phyloP scores from a whole-genome alignment of 1,140 invertebrate species.

The Pseudomyrmex dendroicus region DNA sequence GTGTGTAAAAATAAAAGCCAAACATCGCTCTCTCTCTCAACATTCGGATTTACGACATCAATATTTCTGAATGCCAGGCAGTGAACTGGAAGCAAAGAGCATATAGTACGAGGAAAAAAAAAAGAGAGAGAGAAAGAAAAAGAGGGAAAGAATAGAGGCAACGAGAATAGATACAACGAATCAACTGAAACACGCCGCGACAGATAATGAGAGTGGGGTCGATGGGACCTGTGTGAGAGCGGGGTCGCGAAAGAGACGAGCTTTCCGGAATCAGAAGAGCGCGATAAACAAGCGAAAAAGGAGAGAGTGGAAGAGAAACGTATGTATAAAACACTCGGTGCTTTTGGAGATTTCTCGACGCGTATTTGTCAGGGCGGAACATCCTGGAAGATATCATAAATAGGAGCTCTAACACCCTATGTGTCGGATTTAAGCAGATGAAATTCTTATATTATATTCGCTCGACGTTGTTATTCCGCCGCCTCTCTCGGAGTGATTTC shows the following conservation, averaged over 20 bases:
- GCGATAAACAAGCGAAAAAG: conserved; percentile 22
- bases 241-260: conserved; percentile 26
- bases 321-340: conserved; percentile 45
- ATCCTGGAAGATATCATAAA: conserved; percentile 66
- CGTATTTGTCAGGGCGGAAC: conserved; percentile 69
- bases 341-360: conserved; percentile 53
- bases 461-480: conserved; percentile 31
- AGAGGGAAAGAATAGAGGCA: neutral
- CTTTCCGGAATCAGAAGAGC: conserved; percentile 20
- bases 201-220: conserved; percentile 43
- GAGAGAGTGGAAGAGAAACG: neutral
- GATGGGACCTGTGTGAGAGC: neutral
- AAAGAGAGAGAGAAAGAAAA: neutral
- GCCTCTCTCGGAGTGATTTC: conserved; percentile 28
- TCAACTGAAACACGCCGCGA: conserved; percentile 43
- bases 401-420: conserved; percentile 56
- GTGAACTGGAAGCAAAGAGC: too few relatives aligned
- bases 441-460: conserved; percentile 72
- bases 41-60: neutral
- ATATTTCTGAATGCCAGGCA: neutral
- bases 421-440: conserved; percentile 57
- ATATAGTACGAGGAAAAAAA: neutral
- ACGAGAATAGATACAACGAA: conserved; percentile 18
- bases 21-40: neutral
- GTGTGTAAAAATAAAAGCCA: conserved; percentile 9